A percentile compares a stretch with the other conserved stretches of the same genome.
Evolutionary conservation across 1,140 invertebrate genomes (phyloP).

Genomic region (Harlomillsia oculata): DNA sequence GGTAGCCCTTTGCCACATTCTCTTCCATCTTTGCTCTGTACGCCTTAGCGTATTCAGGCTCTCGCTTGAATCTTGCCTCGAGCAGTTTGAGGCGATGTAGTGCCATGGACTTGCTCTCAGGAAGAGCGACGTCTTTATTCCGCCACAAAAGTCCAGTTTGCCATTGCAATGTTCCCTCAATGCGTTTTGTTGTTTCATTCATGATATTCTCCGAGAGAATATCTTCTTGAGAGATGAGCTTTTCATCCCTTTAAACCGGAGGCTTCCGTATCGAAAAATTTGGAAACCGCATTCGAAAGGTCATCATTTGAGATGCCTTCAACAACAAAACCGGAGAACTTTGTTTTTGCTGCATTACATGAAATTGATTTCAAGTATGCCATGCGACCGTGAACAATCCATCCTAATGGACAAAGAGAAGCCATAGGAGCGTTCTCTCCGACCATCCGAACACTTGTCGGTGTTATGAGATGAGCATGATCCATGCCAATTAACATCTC

Average conservation of each 20-base stretch:
- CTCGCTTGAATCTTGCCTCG: not conserved
- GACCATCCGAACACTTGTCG: not conserved
- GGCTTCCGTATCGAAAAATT: conserved; percentile 12
- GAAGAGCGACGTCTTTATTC: not conserved
- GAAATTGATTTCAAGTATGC: no score
- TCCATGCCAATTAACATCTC: not conserved
- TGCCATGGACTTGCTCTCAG: not conserved
- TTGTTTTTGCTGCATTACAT: no score
- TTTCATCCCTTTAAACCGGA: not conserved
- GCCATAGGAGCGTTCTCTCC: not conserved
- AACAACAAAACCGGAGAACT: no score
- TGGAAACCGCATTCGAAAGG: no score
- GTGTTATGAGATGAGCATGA: not conserved
- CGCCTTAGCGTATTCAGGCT: not conserved
- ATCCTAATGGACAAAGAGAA: not conserved
- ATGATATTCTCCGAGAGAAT: conserved; percentile 4
- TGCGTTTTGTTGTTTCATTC: conserved; percentile 1
- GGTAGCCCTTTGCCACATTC: conserved; percentile 12
- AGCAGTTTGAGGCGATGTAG: not conserved
- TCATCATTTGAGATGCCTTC: no score
- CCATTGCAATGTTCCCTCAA: not conserved
- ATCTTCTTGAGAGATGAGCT: not conserved
- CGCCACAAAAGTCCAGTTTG: conserved; percentile 20
- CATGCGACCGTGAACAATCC: conserved; percentile 3
- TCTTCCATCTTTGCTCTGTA: conserved; percentile 7